phyloP scores from a whole-genome alignment of 2,113 vertebrate species.

The Orientallactaga bullata region DNA sequence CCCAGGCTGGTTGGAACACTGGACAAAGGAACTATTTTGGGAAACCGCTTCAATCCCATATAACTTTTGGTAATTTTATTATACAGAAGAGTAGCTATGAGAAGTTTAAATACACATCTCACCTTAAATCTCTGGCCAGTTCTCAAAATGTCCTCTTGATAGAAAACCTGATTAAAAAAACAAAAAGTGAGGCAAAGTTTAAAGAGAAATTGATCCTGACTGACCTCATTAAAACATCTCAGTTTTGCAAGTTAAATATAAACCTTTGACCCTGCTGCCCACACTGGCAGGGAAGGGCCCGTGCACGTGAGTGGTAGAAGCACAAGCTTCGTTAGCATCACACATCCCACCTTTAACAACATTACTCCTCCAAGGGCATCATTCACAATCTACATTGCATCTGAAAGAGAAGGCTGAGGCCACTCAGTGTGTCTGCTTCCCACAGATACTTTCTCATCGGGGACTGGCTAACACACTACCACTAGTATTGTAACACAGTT shows the following conservation, averaged over 20 bases:
- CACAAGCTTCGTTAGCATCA: neutral
- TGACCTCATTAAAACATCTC: neutral
- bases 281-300: neutral
- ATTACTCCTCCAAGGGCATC: neutral
- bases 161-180: neutral
- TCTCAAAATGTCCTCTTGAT: neutral
- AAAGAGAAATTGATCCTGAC: neutral
- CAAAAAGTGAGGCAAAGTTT: neutral
- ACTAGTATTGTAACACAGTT: neutral
- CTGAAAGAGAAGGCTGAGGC: neutral
- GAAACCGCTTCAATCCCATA: neutral
- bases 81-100: neutral
- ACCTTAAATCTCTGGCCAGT: neutral
- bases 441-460: neutral
- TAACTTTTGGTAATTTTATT: neutral
- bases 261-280: neutral
- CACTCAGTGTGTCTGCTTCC: neutral
- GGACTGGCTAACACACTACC: neutral
- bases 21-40: neutral
- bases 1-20: neutral
- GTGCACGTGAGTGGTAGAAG: too few species aligned
- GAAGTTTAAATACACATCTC: neutral
- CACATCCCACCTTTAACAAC: neutral
- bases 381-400: neutral
- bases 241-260: neutral